Conservation (phyloP, 53 echinoderm and acorn worm species). For the Patiria pectinifera region DNA sequence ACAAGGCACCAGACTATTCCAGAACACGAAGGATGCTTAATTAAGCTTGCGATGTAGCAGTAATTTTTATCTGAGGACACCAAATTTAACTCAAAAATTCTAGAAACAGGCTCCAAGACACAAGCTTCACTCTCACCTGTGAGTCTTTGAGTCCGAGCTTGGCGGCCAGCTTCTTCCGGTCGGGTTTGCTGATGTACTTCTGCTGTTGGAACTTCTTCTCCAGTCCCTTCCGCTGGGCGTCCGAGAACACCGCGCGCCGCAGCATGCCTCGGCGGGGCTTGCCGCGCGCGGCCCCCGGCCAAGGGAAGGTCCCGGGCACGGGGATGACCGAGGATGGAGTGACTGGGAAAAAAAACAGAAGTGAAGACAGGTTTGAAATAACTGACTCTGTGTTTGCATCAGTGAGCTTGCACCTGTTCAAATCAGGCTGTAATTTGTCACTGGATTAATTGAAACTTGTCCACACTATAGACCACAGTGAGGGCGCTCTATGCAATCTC, state of each 20-base stretch:
- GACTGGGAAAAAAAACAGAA: constrained; percentile 35
- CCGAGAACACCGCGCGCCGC: constrained; percentile 94
- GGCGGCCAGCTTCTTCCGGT: constrained; percentile 92
- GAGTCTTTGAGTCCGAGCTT: constrained; percentile 98
- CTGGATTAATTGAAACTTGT: too few species aligned
- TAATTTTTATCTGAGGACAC: too few species aligned
- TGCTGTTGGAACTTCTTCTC: constrained; percentile 98
- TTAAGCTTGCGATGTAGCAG: not conserved
- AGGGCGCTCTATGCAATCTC: too few species aligned
- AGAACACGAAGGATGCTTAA: too few species aligned
- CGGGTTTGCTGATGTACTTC: constrained; percentile 98
- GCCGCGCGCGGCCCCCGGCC: constrained; percentile 92
- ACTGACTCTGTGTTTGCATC: too few species aligned
- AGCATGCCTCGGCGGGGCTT: constrained; percentile 97
- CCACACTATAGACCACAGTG: too few species aligned
- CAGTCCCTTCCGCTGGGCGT: constrained; percentile 93
- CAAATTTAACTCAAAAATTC: too few species aligned
- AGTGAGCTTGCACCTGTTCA: too few species aligned
- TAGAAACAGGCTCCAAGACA: not conserved
- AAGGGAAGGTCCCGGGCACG: constrained; percentile 95
- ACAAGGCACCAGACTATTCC: too few species aligned
- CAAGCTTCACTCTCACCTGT: constrained; percentile 65
- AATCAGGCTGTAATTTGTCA: too few species aligned
- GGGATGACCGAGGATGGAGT: constrained; percentile 89
- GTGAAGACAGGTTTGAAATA: not conserved